Evolutionary conservation across 2,888 invertebrate genomes (phyloP), one percentile per base, ranked within the genome.

Genomic region (Troides helena): DNA sequence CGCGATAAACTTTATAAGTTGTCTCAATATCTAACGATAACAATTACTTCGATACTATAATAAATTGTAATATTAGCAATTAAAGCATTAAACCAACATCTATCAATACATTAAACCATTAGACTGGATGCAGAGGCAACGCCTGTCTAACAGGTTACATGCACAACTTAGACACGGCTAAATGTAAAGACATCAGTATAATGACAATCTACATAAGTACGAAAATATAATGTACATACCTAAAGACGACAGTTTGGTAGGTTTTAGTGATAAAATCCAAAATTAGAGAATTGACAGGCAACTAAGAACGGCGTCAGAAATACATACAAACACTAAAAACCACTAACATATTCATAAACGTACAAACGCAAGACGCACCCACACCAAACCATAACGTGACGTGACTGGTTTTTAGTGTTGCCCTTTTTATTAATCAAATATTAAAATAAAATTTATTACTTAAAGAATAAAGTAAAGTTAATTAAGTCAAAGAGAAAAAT

Each of bases 261-360:
- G 86, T 91, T 92, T 92, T 88, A 90, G 83, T 92, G 86, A 91
- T 90, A 86, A 90, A 89, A 90, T 88, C 90, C 90, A 87, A 90
- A 87, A 83, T 86, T 85, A 87, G 80, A 85, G 81, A 78, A 83
- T 85, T 87, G 87, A 85, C 85, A 89, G 84, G 80, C 83, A 85
- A 87, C 79, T 87, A 85, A 88, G 84, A 88, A 86, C 88, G 87
- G 89, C 89, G 89, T 90, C 86, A 87, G 87, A 88, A 84, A 87
- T 84, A 87, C 89, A 92, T 87, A 90, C 90, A 90, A 89, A 88
- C 89, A 89, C 83, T 81, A 85, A 86, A 84, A 84, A 80, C 77
- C 85, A 86, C 83, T 83, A 81, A 81, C 81, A 81, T 85, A 82
- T 80, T 83, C 83, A 82, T 76, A 74, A 81, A 87, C 82, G 81